These are phyloP conservation scores for Phacellophora camtschatica DNA, from an alignment of 30 jellyfish, hydroid and myxozoan genomes.

Conservation along the genomic window DNA sequence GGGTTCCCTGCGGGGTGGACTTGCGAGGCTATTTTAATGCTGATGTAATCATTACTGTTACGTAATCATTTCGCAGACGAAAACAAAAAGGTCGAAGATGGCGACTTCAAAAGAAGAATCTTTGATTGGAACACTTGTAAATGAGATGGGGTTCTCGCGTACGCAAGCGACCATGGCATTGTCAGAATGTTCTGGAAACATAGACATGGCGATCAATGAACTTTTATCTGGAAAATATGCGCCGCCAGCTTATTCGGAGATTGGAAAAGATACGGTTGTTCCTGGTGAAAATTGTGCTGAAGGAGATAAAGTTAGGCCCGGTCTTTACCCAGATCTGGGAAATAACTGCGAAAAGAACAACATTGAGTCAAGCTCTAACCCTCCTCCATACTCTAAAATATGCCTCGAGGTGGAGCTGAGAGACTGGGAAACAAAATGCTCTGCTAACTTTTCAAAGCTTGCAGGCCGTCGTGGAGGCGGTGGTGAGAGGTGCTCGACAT, in stretches of 20 bases:
- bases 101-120: constrained; percentile 12
- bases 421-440: constrained; percentile 77
- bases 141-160: constrained; percentile 86
- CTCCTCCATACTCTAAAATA: constrained; percentile 74
- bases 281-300: neutral
- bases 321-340: neutral
- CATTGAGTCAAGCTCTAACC: constrained; percentile 18
- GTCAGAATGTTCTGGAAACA: constrained; percentile 66
- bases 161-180: constrained; percentile 82
- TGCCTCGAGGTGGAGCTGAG: constrained; percentile 45
- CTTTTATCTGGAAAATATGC: constrained; percentile 72
- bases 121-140: constrained; percentile 24
- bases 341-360: neutral
- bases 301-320: neutral
- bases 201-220: constrained; percentile 68
- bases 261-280: neutral
- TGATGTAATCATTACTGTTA: too few species aligned
- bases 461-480: constrained; percentile 10
- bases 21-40: too few species aligned
- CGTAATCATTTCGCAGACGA: too few species aligned
- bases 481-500: constrained; percentile 68
- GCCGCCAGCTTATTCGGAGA: constrained; percentile 91
- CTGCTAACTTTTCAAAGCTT: constrained; percentile 36
- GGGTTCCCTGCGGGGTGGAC: too few species aligned
- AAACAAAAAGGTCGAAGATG: too few species aligned